Evolutionary conservation across 2,888 invertebrate genomes (phyloP).

Genomic region (Mylabris sibirica): DNA sequence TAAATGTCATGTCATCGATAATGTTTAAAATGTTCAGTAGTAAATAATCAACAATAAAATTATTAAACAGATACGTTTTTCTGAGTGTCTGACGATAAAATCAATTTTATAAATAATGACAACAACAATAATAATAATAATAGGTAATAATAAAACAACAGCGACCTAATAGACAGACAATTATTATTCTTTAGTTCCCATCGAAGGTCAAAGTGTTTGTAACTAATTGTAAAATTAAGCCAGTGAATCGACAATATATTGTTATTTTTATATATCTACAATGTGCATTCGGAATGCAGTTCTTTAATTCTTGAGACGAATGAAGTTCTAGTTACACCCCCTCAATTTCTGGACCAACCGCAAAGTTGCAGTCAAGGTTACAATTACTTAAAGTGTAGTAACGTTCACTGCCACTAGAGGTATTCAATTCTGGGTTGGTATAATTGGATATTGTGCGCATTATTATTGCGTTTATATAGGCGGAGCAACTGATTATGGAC

Average conservation of each 20-base stretch:
- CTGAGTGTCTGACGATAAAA: not conserved
- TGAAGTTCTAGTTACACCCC: slow-evolving; percentile 46
- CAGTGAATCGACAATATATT: not conserved
- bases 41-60: not conserved
- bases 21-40: slow-evolving; percentile 4
- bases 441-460: slow-evolving; percentile 40
- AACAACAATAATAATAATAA: too few species aligned
- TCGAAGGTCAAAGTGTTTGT: not conserved
- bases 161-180: not conserved
- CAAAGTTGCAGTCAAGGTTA: slow-evolving; percentile 58
- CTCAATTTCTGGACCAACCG: slow-evolving; percentile 50
- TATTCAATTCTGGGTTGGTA: slow-evolving; percentile 46
- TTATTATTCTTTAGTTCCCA: not conserved
- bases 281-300: slow-evolving; percentile 29
- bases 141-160: too few species aligned
- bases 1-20: slow-evolving; percentile 14
- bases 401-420: slow-evolving; percentile 55
- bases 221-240: slow-evolving; percentile 6
- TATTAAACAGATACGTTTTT: not conserved
- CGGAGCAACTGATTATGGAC: slow-evolving; percentile 37
- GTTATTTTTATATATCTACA: not conserved
- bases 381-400: slow-evolving; percentile 47
- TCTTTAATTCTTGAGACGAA: slow-evolving; percentile 17
- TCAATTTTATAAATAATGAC: not conserved
- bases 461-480: slow-evolving; percentile 40